phyloP scores from a whole-genome alignment of 1,140 invertebrate species.

The Diorhabda carinulata region DNA sequence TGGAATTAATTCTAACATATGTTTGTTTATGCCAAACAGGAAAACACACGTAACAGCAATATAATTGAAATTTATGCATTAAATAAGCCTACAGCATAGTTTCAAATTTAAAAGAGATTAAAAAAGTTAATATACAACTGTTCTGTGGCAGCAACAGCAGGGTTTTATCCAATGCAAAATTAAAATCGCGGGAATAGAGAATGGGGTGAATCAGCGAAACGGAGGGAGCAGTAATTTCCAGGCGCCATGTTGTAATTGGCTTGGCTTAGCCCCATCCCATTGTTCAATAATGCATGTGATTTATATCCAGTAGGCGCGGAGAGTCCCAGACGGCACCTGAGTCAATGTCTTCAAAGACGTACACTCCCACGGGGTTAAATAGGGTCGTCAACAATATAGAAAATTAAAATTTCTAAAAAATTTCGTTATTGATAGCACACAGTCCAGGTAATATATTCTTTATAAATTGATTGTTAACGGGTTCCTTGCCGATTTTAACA shows the following conservation, averaged over 20 bases:
- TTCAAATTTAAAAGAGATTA: constrained; percentile 33
- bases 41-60: background rate
- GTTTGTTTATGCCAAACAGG: constrained; percentile 6
- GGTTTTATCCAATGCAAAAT: constrained; percentile 21
- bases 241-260: constrained; percentile 35
- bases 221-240: constrained; percentile 25
- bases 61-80: constrained; percentile 23
- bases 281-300: constrained; percentile 44
- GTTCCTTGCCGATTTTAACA: no score
- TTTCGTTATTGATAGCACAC: no score
- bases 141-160: constrained; percentile 13
- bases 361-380: background rate
- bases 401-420: no score
- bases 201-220: constrained; percentile 22
- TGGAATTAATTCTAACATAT: no score
- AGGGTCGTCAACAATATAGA: background rate
- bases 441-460: no score
- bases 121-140: constrained; percentile 24
- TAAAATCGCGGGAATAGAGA: constrained; percentile 29
- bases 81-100: constrained; percentile 12
- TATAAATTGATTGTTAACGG: no score
- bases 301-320: constrained; percentile 35
- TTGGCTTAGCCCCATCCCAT: constrained; percentile 32
- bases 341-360: constrained; percentile 26
- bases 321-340: constrained; percentile 34